Evolutionary conservation across 2,797 vertebrate species (phyloP).

Genomic region (Lophotriccus pileatus): DNA sequence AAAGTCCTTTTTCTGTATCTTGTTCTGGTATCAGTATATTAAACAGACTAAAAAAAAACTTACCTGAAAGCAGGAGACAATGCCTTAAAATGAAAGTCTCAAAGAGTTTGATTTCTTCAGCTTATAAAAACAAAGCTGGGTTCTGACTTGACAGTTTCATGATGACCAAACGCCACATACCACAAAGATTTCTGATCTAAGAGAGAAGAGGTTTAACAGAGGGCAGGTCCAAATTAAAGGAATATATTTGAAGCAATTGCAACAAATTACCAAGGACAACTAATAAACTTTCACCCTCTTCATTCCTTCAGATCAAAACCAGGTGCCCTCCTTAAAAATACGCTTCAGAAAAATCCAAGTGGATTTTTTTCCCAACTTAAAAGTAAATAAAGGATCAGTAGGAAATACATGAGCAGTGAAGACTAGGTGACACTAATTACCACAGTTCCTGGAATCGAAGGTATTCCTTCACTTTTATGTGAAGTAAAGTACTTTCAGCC

Average conservation of each 20-base stretch:
- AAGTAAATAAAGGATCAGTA: background rate
- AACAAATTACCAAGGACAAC: background rate
- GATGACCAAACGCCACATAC: background rate
- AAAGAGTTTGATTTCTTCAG: background rate
- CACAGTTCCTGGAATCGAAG: background rate
- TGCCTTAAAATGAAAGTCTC: background rate
- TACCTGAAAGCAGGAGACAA: background rate
- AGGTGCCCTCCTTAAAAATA: background rate
- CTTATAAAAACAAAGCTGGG: background rate
- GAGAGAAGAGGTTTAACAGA: background rate
- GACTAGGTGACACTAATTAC: too few relatives aligned
- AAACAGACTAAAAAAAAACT: background rate
- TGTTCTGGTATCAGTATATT: background rate
- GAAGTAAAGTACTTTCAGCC: background rate
- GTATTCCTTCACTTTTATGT: background rate
- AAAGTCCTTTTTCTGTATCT: background rate
- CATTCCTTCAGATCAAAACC: background rate
- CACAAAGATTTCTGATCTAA: background rate
- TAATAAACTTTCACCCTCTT: background rate
- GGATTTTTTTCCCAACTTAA: background rate
- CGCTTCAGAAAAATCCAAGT: background rate
- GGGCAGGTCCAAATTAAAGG: background rate
- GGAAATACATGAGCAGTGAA: rapidly evolving
- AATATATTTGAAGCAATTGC: background rate
- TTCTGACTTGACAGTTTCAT: background rate